Evolutionary conservation across 2,797 vertebrate species (phyloP).

Genomic region (Acipenser ruthenus): DNA sequence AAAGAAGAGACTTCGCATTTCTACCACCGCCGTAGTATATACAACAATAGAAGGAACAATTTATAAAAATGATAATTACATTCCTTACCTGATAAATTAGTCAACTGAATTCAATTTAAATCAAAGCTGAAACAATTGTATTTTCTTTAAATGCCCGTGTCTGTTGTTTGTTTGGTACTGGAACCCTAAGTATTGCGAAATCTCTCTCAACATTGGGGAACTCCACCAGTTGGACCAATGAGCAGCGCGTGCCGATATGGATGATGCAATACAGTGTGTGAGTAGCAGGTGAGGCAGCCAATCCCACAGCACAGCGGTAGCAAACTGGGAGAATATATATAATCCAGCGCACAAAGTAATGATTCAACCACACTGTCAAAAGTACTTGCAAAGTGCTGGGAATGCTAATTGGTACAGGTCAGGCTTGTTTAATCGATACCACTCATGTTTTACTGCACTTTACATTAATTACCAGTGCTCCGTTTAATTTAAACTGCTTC

Average conservation of each 20-base stretch:
- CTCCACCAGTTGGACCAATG: slow-evolving; percentile 48
- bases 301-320: slow-evolving; percentile 15
- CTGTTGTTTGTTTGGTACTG: slow-evolving; percentile 67
- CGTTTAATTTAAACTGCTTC: too few species aligned
- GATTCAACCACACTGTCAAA: too few species aligned
- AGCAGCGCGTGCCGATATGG: slow-evolving; percentile 5
- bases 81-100: slow-evolving; percentile 42
- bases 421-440: too few species aligned
- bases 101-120: slow-evolving; percentile 21
- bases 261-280: slow-evolving; percentile 43
- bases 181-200: slow-evolving; percentile 62
- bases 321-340: too few species aligned
- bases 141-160: slow-evolving; percentile 31
- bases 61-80: not conserved
- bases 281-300: slow-evolving; percentile 33
- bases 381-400: too few species aligned
- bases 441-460: too few species aligned
- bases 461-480: too few species aligned
- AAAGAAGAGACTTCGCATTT: too few species aligned
- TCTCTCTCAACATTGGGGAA: slow-evolving; percentile 62
- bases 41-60: too few species aligned
- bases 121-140: slow-evolving; percentile 5
- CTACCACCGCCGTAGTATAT: too few species aligned
- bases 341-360: too few species aligned
- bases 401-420: too few species aligned